phyloP scores from a whole-genome alignment of 1,140 invertebrate species.

The Drosophila rufa region DNA sequence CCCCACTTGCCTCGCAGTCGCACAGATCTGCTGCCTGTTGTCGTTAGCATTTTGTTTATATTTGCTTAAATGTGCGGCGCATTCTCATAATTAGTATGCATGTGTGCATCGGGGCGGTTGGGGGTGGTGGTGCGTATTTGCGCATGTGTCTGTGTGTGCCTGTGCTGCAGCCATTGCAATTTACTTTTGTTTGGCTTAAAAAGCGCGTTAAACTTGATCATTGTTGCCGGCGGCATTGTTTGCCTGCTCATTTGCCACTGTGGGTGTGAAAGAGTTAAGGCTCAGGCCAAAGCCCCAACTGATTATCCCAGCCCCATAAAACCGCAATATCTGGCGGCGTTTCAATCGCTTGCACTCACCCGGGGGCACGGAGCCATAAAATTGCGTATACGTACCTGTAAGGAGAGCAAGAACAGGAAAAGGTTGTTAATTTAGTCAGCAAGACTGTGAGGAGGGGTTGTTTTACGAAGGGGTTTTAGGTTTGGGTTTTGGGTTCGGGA shows the following conservation, averaged over 20 bases:
- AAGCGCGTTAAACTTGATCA: constrained; percentile 61
- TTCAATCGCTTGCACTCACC: constrained; percentile 41
- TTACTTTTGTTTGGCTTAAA: constrained; percentile 65
- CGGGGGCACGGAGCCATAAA: constrained; percentile 26
- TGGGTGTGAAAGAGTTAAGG: constrained; percentile 29
- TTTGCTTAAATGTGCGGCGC: constrained; percentile 63
- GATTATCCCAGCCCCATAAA: constrained; percentile 17
- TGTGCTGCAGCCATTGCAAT: constrained; percentile 44
- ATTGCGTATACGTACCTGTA: constrained; percentile 72
- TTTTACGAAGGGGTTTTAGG: not conserved
- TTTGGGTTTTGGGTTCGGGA: not conserved
- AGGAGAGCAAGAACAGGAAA: constrained; percentile 35
- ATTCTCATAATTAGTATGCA: constrained; percentile 66
- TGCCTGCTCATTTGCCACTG: constrained; percentile 33
- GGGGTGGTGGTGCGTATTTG: constrained; percentile 11
- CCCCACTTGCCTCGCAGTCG: not conserved
- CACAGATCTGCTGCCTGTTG: constrained; percentile 23
- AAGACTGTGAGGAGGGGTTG: not conserved
- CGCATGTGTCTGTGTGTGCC: constrained; percentile 9
- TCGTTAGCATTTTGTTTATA: constrained; percentile 73
- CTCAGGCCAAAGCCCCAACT: not conserved
- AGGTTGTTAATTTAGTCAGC: constrained; percentile 51
- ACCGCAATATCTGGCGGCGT: constrained; percentile 8
- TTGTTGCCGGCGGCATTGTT: constrained; percentile 42
- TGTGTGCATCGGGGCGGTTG: constrained; percentile 25